Evolutionary conservation across 64 coral and sea anemone genomes (phyloP).

Genomic region (Dendrophyllia cribrosa): DNA sequence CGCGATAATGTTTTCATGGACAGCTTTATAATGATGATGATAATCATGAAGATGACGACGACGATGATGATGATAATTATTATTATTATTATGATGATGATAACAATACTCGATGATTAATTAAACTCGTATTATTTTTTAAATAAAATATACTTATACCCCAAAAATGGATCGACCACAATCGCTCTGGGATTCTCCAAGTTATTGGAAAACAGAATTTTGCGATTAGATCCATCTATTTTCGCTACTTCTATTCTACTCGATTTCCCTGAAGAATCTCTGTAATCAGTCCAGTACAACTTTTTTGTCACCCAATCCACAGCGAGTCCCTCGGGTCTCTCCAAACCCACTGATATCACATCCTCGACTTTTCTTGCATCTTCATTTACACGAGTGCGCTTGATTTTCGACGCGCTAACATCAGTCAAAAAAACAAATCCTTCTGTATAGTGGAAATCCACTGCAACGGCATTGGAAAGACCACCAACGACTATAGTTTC

Average conservation of each 20-base stretch:
- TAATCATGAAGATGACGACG: no score
- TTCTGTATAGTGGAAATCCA: conserved; percentile 72
- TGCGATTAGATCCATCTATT: conserved; percentile 81
- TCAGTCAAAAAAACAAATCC: conserved; percentile 85
- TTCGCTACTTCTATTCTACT: conserved; percentile 97
- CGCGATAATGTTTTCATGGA: no score
- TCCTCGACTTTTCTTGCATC: conserved; percentile 43
- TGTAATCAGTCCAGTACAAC: conserved; percentile 87
- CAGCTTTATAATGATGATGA: no score
- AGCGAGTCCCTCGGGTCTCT: conserved; percentile 87
- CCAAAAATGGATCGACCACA: conserved; percentile 82
- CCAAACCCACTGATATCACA: conserved; percentile 81
- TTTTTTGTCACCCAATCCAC: conserved; percentile 95
- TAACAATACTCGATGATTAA: no score
- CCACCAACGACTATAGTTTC: conserved; percentile 71
- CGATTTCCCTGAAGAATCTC: conserved; percentile 74
- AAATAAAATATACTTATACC: conserved; percentile 66
- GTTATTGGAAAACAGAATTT: conserved; percentile 91
- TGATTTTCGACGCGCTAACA: conserved; percentile 78
- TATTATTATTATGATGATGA: no score
- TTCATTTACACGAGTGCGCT: conserved; percentile 55
- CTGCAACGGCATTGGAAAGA: conserved; percentile 68
- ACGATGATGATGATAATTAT: no score
- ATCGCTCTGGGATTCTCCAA: conserved; percentile 91
- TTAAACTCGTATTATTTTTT: no score